Percentiles rank a stretch among this genome's conserved stretches.
These are phyloP conservation scores for Neolamprologus tretocephalus DNA, from an alignment of 2,113 vertebrate genomes.

Conservation along the genomic window DNA sequence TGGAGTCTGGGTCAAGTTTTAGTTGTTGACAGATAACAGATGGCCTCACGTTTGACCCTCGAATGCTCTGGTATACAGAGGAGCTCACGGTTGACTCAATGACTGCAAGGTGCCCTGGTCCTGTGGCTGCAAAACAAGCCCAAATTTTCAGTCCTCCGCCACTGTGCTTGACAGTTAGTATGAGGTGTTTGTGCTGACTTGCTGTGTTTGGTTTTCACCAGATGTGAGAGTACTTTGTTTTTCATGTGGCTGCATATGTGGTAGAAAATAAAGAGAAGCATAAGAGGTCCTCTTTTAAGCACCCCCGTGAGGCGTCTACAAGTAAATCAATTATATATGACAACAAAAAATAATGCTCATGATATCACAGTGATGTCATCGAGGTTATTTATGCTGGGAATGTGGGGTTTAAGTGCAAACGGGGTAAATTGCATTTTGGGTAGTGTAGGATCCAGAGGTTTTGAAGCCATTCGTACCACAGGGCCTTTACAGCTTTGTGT, in stretches of 20 bases:
- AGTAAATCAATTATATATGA: neutral
- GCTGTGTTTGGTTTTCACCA: neutral
- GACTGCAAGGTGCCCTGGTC: neutral
- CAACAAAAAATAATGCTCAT: neutral
- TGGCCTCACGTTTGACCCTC: neutral
- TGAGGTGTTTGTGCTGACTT: neutral
- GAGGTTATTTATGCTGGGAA: neutral
- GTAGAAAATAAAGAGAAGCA: neutral
- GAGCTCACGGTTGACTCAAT: neutral
- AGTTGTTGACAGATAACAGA: neutral
- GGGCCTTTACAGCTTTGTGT: neutral
- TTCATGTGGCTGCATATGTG: neutral
- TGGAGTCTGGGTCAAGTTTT: neutral
- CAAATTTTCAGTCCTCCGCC: neutral
- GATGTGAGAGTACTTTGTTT: neutral
- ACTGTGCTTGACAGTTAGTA: neutral
- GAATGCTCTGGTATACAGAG: neutral
- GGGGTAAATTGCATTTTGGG: neutral
- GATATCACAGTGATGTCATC: neutral
- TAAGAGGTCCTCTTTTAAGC: neutral
- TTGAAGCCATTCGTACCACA: neutral
- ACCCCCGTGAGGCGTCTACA: neutral
- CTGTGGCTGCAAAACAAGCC: neutral
- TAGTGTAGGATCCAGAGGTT: neutral
- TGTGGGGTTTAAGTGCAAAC: neutral